These are phyloP conservation scores for Dorcus parallelipipedus DNA, from an alignment of 2,888 invertebrate species.

Conservation along the genomic window DNA sequence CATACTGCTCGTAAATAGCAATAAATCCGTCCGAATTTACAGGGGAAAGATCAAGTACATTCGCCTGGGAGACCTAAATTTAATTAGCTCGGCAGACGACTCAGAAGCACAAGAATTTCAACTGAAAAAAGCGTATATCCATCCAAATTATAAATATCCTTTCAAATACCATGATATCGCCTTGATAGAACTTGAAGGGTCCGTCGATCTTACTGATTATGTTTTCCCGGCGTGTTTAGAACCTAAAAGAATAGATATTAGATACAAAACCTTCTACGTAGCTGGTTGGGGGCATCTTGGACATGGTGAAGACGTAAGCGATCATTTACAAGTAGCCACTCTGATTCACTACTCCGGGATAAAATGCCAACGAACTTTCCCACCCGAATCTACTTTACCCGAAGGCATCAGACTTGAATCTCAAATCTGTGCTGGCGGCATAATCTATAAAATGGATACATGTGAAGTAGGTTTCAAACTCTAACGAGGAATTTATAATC, in stretches of 20 bases:
- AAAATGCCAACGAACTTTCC: too few relatives aligned
- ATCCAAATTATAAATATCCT: conserved; percentile 46
- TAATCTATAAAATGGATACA: too few relatives aligned
- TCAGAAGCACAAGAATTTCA: conserved; percentile 35
- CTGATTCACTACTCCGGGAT: too few relatives aligned
- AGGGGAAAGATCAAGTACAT: conserved; percentile 7
- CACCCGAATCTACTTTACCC: too few relatives aligned
- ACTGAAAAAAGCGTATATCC: conserved; percentile 37
- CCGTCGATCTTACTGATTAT: conserved; percentile 41
- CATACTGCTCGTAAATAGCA: too few relatives aligned
- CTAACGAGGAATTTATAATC: too few relatives aligned
- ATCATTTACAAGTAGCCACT: too few relatives aligned
- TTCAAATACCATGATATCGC: conserved; percentile 53
- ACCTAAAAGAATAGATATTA: neutral
- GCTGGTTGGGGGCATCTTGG: conserved; percentile 61
- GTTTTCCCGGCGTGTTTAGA: conserved; percentile 50
- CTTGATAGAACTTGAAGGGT: conserved; percentile 45
- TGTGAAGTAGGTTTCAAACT: too few relatives aligned
- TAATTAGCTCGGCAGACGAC: conserved; percentile 32
- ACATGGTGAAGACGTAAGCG: conserved; percentile 4
- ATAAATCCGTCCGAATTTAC: neutral
- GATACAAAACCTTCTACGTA: neutral
- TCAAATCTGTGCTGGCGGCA: too few relatives aligned
- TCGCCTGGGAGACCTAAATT: conserved; percentile 49
- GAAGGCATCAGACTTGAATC: too few relatives aligned